Percentiles rank a stretch among this genome's conserved stretches.
Evolutionary conservation across 1,140 invertebrate species (phyloP).

Genomic region (Atta texana): DNA sequence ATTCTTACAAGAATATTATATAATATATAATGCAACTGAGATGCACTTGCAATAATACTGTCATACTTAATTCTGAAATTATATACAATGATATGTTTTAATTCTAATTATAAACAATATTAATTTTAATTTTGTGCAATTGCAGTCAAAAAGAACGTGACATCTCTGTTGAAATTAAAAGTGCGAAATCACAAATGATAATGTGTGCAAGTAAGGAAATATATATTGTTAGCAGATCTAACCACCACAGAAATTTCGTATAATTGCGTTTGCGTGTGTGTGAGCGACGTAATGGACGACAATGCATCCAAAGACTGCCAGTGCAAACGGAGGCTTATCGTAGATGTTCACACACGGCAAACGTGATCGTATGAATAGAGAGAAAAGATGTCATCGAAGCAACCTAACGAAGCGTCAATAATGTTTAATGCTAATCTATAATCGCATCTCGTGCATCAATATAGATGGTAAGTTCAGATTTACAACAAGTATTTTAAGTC

Average conservation of each 20-base stretch:
- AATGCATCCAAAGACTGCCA: neutral
- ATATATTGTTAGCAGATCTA: constrained; percentile 34
- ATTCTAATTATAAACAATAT: neutral
- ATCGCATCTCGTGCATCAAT: constrained; percentile 57
- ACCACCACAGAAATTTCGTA: constrained; percentile 41
- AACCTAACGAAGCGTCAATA: constrained; percentile 83
- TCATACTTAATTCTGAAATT: neutral
- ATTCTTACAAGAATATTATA: neutral
- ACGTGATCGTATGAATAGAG: constrained; percentile 71
- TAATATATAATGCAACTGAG: neutral
- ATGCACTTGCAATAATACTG: neutral
- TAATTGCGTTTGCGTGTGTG: constrained; percentile 37
- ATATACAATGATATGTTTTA: neutral
- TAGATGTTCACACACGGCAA: constrained; percentile 72
- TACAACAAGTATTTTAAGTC: too few species aligned
- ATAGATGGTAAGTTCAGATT: neutral
- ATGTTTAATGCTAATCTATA: constrained; percentile 59
- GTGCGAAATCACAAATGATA: neutral
- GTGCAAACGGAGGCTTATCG: neutral
- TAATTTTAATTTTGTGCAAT: neutral
- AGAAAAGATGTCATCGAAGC: constrained; percentile 78
- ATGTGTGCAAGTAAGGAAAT: constrained; percentile 44
- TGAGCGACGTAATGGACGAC: neutral
- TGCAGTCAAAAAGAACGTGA: neutral
- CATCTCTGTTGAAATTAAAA: neutral